Conservation (phyloP, 2,797 vertebrate genomes). For the Molossus alvarezi region DNA sequence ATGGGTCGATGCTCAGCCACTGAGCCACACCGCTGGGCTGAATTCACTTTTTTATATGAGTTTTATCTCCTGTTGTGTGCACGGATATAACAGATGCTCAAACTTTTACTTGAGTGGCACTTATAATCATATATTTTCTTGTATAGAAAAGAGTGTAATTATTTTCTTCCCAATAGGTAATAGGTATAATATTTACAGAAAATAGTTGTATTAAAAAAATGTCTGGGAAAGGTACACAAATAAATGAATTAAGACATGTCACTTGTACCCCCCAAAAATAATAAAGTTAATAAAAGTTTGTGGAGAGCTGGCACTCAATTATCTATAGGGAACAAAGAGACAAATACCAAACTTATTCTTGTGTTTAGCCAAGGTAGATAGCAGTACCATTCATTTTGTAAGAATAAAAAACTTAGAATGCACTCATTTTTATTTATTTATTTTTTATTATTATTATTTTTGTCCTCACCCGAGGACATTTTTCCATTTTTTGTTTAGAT, state of each 20-base stretch:
- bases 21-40: too few species aligned
- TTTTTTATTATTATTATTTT: too few species aligned
- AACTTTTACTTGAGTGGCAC: not conserved
- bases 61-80: not conserved
- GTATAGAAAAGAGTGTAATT: not conserved
- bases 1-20: too few species aligned
- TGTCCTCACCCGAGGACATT: too few species aligned
- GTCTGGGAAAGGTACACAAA: not conserved
- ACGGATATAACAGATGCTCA: not conserved
- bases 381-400: not conserved
- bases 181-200: not conserved
- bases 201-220: not conserved
- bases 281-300: not conserved
- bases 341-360: not conserved
- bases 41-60: not conserved
- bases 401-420: not conserved
- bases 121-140: not conserved
- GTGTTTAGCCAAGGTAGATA: not conserved
- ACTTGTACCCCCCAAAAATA: not conserved
- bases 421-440: not conserved
- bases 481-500: too few species aligned
- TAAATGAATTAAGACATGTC: not conserved
- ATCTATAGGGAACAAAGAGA: not conserved
- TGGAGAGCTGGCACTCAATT: not conserved
- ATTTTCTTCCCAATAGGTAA: not conserved